Base-by-base conservation (phyloP, 1,140 invertebrate genomes). In the Brachionus plicatilis region DNA sequence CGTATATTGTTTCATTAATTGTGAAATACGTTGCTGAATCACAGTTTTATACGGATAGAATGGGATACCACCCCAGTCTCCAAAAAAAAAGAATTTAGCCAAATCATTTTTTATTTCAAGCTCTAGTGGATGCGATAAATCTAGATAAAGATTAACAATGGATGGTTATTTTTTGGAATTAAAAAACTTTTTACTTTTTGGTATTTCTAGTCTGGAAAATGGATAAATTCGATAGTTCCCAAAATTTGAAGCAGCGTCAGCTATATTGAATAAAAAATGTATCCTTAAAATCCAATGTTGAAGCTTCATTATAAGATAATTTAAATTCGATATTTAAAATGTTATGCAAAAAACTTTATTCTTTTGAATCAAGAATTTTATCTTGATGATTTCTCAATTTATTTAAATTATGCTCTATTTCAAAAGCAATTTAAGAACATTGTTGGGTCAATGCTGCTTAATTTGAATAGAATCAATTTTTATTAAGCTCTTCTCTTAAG, bases 11-110 rank as follows among this genome's bases (percentile, higher is more conserved):
- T 86, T 87, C 88, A 90, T 89, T 78, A 87, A 86, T 53, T 86
- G 84, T 12, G 88, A 88, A 20, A 89, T 87, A 9, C 86, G 83
- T 24, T 76, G 70, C 83, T 90, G 88, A 20, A 89, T 85, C 37
- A 84, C 76, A 2, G 90, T 90, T 47, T 66, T 86, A 85, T 88
- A 90, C 8, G 89, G 89, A 24, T 66, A 85, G 12, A 70, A 12
- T 5, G 89, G 88, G 2, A 89, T 53, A 9, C 90, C 90, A 65
- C 90, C 90, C 89, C 89, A 89, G 82, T 90, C 90, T 33, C 89
- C 89, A 41, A 89, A 85, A 1, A 87, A 86, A 50, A 89, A 68
- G 45, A 89, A 88, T n/a, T 41, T 29, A 11, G 27, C 56, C 11
- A 37, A 5, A n/a, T 43, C 17, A 68, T 68, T 33, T 24, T 20